These are phyloP conservation scores for Propithecus deckenii DNA, from an alignment of 2,797 vertebrate genomes.

Conservation along the genomic window DNA sequence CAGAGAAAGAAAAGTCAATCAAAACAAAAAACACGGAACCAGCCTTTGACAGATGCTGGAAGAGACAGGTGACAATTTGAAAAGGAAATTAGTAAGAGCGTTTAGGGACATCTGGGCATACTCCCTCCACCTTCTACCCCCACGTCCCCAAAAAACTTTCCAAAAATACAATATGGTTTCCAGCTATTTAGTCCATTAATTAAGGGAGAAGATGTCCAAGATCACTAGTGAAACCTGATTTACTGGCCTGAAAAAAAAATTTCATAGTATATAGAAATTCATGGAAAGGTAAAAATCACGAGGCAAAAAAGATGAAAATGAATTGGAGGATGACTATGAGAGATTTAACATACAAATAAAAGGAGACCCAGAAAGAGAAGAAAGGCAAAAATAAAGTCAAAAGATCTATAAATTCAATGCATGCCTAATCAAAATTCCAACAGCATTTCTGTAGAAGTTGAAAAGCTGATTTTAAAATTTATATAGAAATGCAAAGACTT, in stretches of 20 bases:
- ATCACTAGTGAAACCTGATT: background rate
- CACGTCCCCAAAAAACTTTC: background rate
- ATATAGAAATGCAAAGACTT: background rate
- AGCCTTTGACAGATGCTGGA: background rate
- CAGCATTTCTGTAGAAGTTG: background rate
- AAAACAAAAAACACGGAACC: background rate
- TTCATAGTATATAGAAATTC: background rate
- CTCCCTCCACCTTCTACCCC: background rate
- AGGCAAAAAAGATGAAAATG: background rate
- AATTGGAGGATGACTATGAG: background rate
- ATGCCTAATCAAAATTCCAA: constrained; percentile 11
- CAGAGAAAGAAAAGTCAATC: background rate
- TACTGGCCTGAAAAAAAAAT: background rate
- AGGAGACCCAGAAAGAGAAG: background rate
- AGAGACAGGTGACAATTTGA: background rate
- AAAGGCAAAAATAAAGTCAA: background rate
- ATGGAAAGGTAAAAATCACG: background rate
- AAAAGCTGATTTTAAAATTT: background rate
- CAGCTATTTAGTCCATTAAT: background rate
- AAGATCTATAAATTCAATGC: background rate
- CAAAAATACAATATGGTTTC: background rate
- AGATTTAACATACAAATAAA: constrained; percentile 12
- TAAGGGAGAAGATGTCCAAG: background rate
- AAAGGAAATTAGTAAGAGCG: background rate
- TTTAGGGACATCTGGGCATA: background rate